Base-by-base conservation (phyloP, 2,797 vertebrate genomes). In the Euphonia xanthogaster region DNA sequence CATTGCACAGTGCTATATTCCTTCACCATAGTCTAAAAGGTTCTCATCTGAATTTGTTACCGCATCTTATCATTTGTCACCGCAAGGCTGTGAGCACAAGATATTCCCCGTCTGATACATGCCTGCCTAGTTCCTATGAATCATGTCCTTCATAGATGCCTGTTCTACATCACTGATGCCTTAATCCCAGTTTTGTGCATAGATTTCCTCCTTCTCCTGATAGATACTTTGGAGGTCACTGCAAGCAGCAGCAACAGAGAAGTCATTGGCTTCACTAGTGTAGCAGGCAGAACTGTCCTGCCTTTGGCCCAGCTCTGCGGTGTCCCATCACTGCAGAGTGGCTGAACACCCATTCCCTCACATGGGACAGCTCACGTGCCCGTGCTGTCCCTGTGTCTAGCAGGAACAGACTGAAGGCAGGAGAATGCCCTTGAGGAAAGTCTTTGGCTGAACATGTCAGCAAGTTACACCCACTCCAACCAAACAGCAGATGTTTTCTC, bases 341-440 rank as follows among this genome's bases (percentile, higher is more conserved):
- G 27, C 42, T 40, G 33, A 68, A 51, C 7, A 33, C 5, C 25
- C 62, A 33, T 12, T 57, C 11, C 39, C 50, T 20, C 1, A 16
- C 1, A 1, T 14, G 14, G 66, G 33, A 47, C n/a, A 63, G 45
- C 25, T 78, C 40, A 30, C 4, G 30, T 24, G 20, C 21, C 55
- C 1, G 0, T 23, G 47, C 67, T 76, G 35, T 17, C 20, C 30
- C 33, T 0, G 0, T 35, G 24, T 40, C 61, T 40, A 54, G 45
- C 67, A 68, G 50, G 62, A 85, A 40, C 1, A 4, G 31, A 39
- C 17, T 31, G 18, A 51, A 51, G 53, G 85, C 62, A 74, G 66
- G 33, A 74, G 14, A 21, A 10, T 21, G 31, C 10, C 30, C 35
- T 24, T 4, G 4, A 20, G 33, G 22, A 66, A 90, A 50, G 40